Base-by-base conservation (phyloP, 2,797 vertebrate genomes). In the Argya squamiceps region DNA sequence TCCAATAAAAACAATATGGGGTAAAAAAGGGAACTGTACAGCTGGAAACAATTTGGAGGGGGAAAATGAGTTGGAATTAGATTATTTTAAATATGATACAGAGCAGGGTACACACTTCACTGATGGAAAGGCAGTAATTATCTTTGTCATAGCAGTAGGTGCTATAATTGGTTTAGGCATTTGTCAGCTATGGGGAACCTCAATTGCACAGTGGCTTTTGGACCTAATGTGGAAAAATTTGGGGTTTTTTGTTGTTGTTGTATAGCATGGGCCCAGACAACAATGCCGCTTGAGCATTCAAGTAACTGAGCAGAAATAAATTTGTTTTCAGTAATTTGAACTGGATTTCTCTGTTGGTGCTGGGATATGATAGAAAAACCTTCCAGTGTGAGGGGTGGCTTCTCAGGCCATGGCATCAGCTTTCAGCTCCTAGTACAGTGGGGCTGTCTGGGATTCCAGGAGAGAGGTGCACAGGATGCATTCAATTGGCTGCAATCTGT, bases 41-140 rank as follows among this genome's bases (percentile, higher is more conserved):
- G 83, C 77, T 94, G 92, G 96, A 96, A 97, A 77, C 81, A 81
- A 96, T 96, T 96, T 96, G 63, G 56, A 95, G 46, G 84, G 78
- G 89, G 74, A 88, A 92, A 96, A 95, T 49, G 82, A 93, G 84
- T 53, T 91, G 74, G 84, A 95, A 95, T 91, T 96, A 94, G 87
- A 94, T 96, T 92, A 96, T 97, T 96, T 93, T 94, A 92, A 96
- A 95, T 94, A 67, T 74, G 93, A 94, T 94, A 91, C 92, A 93
- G 93, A 92, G 83, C 69, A 65, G 78, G 64, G 88, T 81, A 68
- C 70, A 60, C 77, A 75, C 94, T 97, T 83, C 64, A 79, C 70
- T 0, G 19, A 76, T 1, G 2, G 91, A 91, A 96, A 95, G 65
- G 80, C 80, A 95, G 69, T 68, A 95, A 78, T 92, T 81, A 85